Percentiles rank a stretch among this genome's conserved stretches.
phyloP scores from a whole-genome alignment of 2,888 invertebrate genomes.

The Cephus pygmeus region DNA sequence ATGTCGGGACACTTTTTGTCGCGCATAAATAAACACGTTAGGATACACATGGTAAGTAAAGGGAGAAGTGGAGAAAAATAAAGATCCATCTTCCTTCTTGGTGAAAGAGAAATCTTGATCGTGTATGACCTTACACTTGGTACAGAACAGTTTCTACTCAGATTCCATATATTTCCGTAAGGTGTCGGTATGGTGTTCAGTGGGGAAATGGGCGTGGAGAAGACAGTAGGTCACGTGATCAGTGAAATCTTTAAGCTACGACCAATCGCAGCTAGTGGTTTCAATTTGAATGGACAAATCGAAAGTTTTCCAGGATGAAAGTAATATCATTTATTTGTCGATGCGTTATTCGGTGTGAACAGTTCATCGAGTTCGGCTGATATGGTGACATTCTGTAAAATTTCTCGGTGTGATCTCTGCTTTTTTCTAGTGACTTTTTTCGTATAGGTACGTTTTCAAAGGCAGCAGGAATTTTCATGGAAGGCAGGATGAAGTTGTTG shows the following conservation, averaged over 20 bases:
- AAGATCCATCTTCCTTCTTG: background rate
- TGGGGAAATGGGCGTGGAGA: background rate
- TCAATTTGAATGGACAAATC: conserved; percentile 17
- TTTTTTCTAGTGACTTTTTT: background rate
- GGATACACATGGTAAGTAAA: conserved; percentile 15
- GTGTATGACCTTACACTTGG: background rate
- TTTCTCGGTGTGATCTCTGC: background rate
- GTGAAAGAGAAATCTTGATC: background rate
- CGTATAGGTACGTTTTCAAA: background rate
- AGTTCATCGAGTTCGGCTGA: background rate
- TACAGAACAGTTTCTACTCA: background rate
- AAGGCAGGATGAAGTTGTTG: background rate
- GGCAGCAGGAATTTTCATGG: background rate
- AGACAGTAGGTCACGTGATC: background rate
- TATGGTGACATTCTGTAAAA: background rate
- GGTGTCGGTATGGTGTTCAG: background rate
- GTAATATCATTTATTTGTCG: background rate
- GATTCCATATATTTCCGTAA: background rate
- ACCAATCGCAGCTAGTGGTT: conserved; percentile 8
- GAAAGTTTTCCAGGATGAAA: conserved; percentile 9
- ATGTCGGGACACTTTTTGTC: background rate
- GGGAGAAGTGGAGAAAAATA: conserved; percentile 9
- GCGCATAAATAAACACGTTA: conserved; percentile 13
- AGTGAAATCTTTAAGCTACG: background rate
- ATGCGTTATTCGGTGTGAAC: background rate